phyloP scores from a whole-genome alignment of 2,888 invertebrate species.

The Argyresthia goedartella region DNA sequence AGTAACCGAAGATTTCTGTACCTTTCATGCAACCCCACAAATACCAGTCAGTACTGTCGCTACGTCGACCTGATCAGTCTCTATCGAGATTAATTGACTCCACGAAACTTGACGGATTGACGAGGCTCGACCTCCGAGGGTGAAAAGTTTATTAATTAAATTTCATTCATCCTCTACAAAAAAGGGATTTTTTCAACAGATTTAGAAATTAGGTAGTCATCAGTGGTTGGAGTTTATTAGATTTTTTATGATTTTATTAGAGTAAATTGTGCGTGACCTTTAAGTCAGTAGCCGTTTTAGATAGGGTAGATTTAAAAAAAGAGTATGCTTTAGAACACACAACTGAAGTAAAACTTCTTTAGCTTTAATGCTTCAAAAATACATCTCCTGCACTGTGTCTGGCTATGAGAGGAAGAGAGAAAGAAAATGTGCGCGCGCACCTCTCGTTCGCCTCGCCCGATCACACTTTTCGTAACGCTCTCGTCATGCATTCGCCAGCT shows the following conservation, averaged over 20 bases:
- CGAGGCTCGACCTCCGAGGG: background rate
- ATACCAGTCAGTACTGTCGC: background rate
- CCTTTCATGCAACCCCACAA: background rate
- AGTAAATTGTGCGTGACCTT: background rate
- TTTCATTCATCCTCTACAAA: background rate
- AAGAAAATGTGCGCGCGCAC: too few relatives aligned
- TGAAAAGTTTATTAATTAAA: background rate
- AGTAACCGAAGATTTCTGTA: background rate
- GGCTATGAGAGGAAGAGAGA: too few relatives aligned
- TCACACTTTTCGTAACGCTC: too few relatives aligned
- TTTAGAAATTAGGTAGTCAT: background rate
- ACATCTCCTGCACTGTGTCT: background rate
- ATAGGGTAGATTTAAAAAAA: background rate
- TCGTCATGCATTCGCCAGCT: too few relatives aligned
- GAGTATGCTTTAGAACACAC: too few relatives aligned
- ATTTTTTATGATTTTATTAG: background rate
- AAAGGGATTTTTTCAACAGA: background rate
- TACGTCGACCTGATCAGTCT: background rate
- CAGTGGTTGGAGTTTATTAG: background rate
- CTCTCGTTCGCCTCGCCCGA: too few relatives aligned
- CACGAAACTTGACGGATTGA: constrained; percentile 2
- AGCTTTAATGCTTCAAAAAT: too few relatives aligned
- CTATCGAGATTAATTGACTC: constrained; percentile 2
- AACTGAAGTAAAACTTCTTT: too few relatives aligned
- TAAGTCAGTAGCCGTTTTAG: background rate